phyloP scores from a whole-genome alignment of 2,888 invertebrate species.

The Tachina grossa region DNA sequence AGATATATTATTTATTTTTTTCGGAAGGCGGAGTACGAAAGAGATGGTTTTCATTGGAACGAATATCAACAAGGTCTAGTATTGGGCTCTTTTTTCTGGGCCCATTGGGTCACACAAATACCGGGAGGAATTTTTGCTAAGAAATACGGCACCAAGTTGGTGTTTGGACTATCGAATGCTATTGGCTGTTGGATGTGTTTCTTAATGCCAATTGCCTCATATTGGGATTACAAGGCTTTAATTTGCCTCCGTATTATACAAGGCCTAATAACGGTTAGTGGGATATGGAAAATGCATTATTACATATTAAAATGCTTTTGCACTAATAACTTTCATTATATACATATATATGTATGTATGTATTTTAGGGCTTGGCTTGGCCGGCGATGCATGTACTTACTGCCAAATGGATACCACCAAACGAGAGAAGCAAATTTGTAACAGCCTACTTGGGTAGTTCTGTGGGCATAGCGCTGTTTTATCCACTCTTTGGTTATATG shows the following conservation, averaged over 20 bases:
- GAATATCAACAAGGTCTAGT: constrained; percentile 86
- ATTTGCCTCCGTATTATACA: constrained; percentile 86
- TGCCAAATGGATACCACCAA: constrained; percentile 91
- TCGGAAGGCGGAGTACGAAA: constrained; percentile 76
- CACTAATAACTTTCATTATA: background rate
- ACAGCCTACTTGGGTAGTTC: constrained; percentile 87
- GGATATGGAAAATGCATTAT: no score
- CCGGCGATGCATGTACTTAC: constrained; percentile 91
- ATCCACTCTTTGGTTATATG: constrained; percentile 88
- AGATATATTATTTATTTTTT: background rate
- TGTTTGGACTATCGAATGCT: constrained; percentile 88
- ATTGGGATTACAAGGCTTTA: constrained; percentile 84
- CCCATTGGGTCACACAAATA: constrained; percentile 88
- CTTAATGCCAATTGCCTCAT: constrained; percentile 86
- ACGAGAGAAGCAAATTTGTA: constrained; percentile 89
- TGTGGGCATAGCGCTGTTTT: constrained; percentile 87
- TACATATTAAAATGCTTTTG: background rate
- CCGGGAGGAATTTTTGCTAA: constrained; percentile 88
- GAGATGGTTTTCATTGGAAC: constrained; percentile 85
- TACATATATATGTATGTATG: no score
- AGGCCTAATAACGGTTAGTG: constrained; percentile 88
- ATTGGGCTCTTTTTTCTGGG: constrained; percentile 88
- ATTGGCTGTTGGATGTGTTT: constrained; percentile 86
- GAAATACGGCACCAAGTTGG: constrained; percentile 87
- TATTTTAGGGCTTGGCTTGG: constrained; percentile 86